These are phyloP conservation scores for Sarcophaga peregrina DNA, from an alignment of 1,140 invertebrate species.

Conservation along the genomic window DNA sequence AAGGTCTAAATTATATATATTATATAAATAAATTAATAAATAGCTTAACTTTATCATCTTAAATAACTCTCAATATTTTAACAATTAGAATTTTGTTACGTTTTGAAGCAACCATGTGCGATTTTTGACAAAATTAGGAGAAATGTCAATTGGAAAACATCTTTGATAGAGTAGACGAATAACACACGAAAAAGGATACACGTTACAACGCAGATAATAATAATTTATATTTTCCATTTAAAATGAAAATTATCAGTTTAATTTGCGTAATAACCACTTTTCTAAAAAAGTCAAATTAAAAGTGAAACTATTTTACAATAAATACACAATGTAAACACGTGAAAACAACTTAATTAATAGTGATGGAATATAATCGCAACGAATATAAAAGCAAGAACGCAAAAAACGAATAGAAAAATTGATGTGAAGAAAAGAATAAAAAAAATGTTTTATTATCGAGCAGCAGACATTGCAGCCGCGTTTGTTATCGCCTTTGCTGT, in stretches of 20 bases:
- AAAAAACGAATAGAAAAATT: slow-evolving; percentile 35
- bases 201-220: slow-evolving; percentile 36
- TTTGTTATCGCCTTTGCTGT: slow-evolving; percentile 33
- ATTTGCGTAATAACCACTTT: background rate
- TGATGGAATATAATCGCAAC: slow-evolving; percentile 1
- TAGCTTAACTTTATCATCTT: too few species aligned
- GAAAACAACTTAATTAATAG: slow-evolving; percentile 20
- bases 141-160: slow-evolving; percentile 9
- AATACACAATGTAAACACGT: slow-evolving; percentile 9
- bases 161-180: slow-evolving; percentile 18
- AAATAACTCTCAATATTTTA: too few species aligned
- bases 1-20: too few species aligned
- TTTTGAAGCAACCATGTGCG: too few species aligned
- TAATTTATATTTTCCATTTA: slow-evolving; percentile 19
- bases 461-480: slow-evolving; percentile 32
- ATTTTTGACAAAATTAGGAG: too few species aligned
- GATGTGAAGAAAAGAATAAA: slow-evolving; percentile 23
- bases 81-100: too few species aligned
- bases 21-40: too few species aligned
- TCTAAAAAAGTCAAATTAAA: background rate
- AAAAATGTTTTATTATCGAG: slow-evolving; percentile 42
- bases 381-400: slow-evolving; percentile 29
- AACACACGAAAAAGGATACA: slow-evolving; percentile 28
- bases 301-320: background rate
- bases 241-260: slow-evolving; percentile 1